Evolutionary conservation across 2,888 invertebrate species (phyloP), one percentile per base, ranked within the genome.

Genomic region (Eurytoma adleriae): DNA sequence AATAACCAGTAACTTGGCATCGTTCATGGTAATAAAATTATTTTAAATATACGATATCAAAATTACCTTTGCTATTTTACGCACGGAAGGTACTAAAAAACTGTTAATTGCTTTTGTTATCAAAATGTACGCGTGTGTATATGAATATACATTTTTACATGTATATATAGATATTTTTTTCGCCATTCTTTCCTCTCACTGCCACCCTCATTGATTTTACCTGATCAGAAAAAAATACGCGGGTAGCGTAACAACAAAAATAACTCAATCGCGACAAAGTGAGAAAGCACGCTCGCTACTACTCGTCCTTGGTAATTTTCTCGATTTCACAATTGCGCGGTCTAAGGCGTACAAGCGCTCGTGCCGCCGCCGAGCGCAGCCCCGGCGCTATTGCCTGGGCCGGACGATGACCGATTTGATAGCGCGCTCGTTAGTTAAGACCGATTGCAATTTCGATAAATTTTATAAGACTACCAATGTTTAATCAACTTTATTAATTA

Each of bases 271-370:
- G 24, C 71, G 69, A 18, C 24, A 27, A 64, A 74, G 66, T 20
- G 67, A 83, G 67, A 77, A 69, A 74, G 64, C 79, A 24, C 56
- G 69, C 56, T 14, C 24, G 57, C 30, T 12, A n/a, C 7, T 57
- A 67, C 57, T 75, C 81, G 72, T 79, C 78, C 78, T 81, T 81
- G 75, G 64, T 71, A 62, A 79, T 79, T 81, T 81, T 81, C 81
- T 78, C 54, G 72, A 74, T 81, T 79, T 81, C 78, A n/a, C 75
- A 81, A 81, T 68, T 48, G 74, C 57, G 13, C 61, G n/a, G 18
- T 48, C 64, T 67, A 59, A 30, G 61, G 52, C 76, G 69, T 62
- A 66, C 78, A 40, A 40, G 79, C 74, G 78, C 80, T 69, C 79
- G 80, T 61, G 81, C 52, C 48, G 57, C 64, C 20, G 48, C 30